Base-by-base conservation (phyloP, 1,140 invertebrate genomes). In the Nebria ingens region DNA sequence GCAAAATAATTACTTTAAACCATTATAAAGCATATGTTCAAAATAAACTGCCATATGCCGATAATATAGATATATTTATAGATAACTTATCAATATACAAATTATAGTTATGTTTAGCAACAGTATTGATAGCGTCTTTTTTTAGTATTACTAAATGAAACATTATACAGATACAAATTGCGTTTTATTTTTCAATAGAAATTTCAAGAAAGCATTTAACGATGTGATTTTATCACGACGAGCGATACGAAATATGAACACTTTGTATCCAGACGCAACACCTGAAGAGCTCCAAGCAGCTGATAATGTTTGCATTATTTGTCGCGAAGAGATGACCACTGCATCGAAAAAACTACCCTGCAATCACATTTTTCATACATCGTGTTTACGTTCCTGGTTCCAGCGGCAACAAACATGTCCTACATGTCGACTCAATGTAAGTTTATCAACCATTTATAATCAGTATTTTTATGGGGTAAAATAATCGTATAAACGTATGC, bases 391-490 rank as follows among this genome's bases (percentile, higher is more conserved):
- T 6, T 94, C 94, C 2, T 99, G 97, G 97, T 99, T 99, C 74
- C 97, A 99, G 76, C 81, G 97, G 11, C 97, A 99, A 72, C 97
- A 99, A 76, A 99, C 97, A 0, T 99, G 97, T 73, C 97, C 97
- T 2, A 99, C 97, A 0, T 99, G 97, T 73, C 82, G 97, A 17
- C 81, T 98, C 49, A 97, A 99, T 74, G 40, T 45, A 45, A 45
- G 40, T 45, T 9, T 29, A 29, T 29, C 13, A 13, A 29, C 13
- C n/a, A n/a, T n/a, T n/a, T n/a, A n/a, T n/a, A n/a, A n/a, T n/a
- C n/a, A n/a, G n/a, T n/a, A n/a, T n/a, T n/a, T n/a, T n/a, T n/a
- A n/a, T n/a, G n/a, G n/a, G n/a, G n/a, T n/a, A n/a, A n/a, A n/a
- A n/a, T n/a, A n/a, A n/a, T n/a, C n/a, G n/a, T n/a, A n/a, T n/a